Percentiles rank a stretch among this genome's conserved stretches.
Evolutionary conservation across 64 coral and sea anemone genomes (phyloP).

Genomic region (Dendrophyllia cribrosa): DNA sequence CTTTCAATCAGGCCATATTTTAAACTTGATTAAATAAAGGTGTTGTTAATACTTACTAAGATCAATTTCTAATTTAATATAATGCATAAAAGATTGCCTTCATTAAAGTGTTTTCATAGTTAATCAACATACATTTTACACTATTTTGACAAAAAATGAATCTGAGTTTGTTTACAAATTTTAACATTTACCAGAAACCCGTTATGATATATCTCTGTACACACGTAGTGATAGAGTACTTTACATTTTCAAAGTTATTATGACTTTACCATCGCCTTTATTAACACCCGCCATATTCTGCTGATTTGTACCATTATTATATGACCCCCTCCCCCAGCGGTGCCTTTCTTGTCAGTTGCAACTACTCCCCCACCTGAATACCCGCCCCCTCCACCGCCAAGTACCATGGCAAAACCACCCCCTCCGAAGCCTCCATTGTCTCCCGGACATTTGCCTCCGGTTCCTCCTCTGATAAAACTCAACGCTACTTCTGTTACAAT

Average conservation of each 20-base stretch:
- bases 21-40: too few species aligned
- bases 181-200: too few species aligned
- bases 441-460: neutral
- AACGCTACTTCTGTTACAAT: neutral
- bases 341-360: neutral
- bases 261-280: slow-evolving; percentile 70
- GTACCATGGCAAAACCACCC: slow-evolving; percentile 17
- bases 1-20: too few species aligned
- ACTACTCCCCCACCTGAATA: slow-evolving; percentile 59
- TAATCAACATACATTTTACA: too few species aligned
- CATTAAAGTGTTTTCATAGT: too few species aligned
- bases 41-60: too few species aligned
- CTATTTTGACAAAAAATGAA: too few species aligned
- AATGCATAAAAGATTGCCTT: too few species aligned
- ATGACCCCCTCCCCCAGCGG: slow-evolving; percentile 81
- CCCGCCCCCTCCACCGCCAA: slow-evolving; percentile 70
- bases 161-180: too few species aligned
- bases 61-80: too few species aligned
- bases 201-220: too few species aligned
- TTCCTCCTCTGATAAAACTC: slow-evolving; percentile 57
- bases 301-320: slow-evolving; percentile 60
- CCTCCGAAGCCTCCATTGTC: slow-evolving; percentile 66
- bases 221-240: too few species aligned
- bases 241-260: slow-evolving; percentile 3
- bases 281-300: slow-evolving; percentile 68